Evolutionary conservation across 1,140 invertebrate genomes (phyloP).

Genomic region (Cheumatopsyche charites): DNA sequence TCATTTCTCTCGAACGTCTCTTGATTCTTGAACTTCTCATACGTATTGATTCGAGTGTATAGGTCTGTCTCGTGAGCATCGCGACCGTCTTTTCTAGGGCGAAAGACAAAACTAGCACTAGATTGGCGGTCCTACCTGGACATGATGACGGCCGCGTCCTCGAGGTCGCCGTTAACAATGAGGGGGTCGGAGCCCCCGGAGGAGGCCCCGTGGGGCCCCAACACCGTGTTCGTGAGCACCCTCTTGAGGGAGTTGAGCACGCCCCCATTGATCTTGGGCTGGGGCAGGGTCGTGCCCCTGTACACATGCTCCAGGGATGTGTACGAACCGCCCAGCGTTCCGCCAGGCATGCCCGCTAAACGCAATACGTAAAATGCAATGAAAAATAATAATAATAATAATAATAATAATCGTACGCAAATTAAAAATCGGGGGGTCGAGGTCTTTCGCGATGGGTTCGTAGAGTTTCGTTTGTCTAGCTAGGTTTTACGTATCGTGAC

Average conservation of each 20-base stretch:
- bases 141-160: slow-evolving; percentile 60
- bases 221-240: slow-evolving; percentile 63
- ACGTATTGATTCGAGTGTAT: no score
- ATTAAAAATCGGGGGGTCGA: not conserved
- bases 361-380: slow-evolving; percentile 29
- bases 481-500: no score
- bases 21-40: no score
- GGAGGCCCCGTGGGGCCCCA: slow-evolving; percentile 55
- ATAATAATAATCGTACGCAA: not conserved
- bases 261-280: slow-evolving; percentile 61
- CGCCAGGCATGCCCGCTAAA: slow-evolving; percentile 59
- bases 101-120: no score
- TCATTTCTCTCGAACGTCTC: no score
- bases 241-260: slow-evolving; percentile 68
- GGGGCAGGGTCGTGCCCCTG: slow-evolving; percentile 67
- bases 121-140: slow-evolving; percentile 59
- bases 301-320: slow-evolving; percentile 70
- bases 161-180: slow-evolving; percentile 55
- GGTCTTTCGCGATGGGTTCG: no score
- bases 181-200: slow-evolving; percentile 62
- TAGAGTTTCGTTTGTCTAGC: no score
- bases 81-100: no score
- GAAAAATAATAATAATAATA: slow-evolving; percentile 44
- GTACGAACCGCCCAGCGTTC: slow-evolving; percentile 67
- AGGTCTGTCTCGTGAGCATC: no score